Evolutionary conservation across 2,888 invertebrate species (phyloP), one percentile per base, ranked within the genome.

Genomic region (Tachina lurida): DNA sequence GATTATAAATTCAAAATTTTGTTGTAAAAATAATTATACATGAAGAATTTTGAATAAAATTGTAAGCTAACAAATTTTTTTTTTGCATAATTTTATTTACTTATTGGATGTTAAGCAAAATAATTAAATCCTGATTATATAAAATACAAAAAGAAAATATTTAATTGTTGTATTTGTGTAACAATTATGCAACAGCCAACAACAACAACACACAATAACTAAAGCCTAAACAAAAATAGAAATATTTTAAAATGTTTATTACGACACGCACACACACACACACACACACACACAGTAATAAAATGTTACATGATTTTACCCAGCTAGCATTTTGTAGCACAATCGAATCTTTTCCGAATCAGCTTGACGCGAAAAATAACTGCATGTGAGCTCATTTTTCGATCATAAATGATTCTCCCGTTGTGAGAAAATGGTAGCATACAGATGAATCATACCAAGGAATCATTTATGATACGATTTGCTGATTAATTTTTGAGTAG

Each of bases 91-190:
- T 71, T 63, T 49, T 71, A 10, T 60, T 73, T 67, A 77, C 13
- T 65, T 65, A 71, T 76, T 71, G 65, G 58, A 13, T 65, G 63
- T 75, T 63, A 65, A 71, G 67, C 76, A 83, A 65, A 77, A 60
- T 65, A 73, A 73, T 83, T 83, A 73, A 83, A 77, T 71, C 39
- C 73, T 78, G 43, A 77, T 83, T 83, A 82, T 70, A 47, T 62
- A 62, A 56, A 70, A 70, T n/a, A 56, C 62, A 70, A 60, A 62
- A 52, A 39, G 31, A 75, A 45, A 76, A 47, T 41, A n/a, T 73
- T 67, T 77, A 77, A 60, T 65, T 67, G 65, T 58, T 3, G 3
- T 65, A 71, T 65, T 76, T 76, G 65, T 67, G 49, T 43, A 76
- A 63, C 41, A 82, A 65, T 63, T 63, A 75, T 68, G 43, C 45